phyloP scores from a whole-genome alignment of 2,113 vertebrate species.

The Tetrax tetrax region DNA sequence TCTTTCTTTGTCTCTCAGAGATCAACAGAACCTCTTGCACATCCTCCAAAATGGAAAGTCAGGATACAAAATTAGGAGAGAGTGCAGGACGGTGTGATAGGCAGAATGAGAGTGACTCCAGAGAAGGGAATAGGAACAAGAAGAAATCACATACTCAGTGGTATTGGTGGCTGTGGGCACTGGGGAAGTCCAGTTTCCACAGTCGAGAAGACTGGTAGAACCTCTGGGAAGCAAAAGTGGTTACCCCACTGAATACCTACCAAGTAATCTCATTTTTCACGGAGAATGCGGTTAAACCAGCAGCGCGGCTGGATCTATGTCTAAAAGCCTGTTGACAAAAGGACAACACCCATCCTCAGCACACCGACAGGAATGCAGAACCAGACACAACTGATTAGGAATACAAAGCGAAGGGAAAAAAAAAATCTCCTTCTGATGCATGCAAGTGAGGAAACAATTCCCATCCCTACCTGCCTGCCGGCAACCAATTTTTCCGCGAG shows the following conservation, averaged over 20 bases:
- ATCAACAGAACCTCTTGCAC: neutral
- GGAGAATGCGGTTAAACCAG: neutral
- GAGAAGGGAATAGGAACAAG: neutral
- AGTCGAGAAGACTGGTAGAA: neutral
- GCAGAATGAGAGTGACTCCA: neutral
- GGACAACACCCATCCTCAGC: neutral
- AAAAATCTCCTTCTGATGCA: neutral
- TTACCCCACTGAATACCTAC: neutral
- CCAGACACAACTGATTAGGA: neutral
- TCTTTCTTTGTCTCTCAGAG: neutral
- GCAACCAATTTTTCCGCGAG: neutral
- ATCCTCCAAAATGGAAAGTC: neutral
- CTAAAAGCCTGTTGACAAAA: neutral
- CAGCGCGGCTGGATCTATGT: fast-evolving
- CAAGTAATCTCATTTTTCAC: neutral
- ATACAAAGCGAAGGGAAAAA: neutral
- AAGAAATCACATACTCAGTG: neutral
- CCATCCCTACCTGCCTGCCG: neutral
- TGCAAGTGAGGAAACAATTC: neutral
- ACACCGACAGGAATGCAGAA: neutral
- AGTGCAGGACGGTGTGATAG: fast-evolving
- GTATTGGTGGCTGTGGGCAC: neutral
- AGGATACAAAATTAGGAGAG: neutral
- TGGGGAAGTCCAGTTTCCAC: neutral
- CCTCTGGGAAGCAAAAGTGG: neutral